A percentile compares a stretch with the other conserved stretches of the same genome.
Conservation (phyloP, 2,113 vertebrate genomes). For the Oncorhynchus keta region DNA sequence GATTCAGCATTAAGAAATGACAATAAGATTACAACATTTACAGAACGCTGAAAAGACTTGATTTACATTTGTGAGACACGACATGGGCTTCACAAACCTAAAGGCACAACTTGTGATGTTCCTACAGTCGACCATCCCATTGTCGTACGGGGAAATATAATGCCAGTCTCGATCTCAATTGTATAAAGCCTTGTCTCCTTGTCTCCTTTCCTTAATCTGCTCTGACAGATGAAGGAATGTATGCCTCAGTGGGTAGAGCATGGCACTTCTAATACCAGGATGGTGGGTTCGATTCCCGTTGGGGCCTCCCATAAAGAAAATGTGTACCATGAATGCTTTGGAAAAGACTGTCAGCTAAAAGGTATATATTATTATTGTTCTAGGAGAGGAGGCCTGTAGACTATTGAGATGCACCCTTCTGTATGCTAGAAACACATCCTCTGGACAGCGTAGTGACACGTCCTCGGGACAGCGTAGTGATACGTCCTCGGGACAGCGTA, state of each 20-base stretch:
- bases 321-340: background rate
- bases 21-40: no score
- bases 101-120: no score
- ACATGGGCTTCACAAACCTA: background rate
- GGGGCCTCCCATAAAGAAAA: no score
- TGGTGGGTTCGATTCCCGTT: no score
- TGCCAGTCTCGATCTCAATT: conserved; percentile 3
- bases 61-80: background rate
- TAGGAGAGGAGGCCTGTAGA: conserved; percentile 9
- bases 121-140: conserved; percentile 26
- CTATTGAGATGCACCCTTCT: conserved; percentile 35
- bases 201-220: conserved; percentile 14
- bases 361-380: no score
- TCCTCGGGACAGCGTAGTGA: no score
- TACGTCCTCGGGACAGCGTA: no score
- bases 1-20: background rate
- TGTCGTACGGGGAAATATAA: background rate
- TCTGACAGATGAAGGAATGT: background rate
- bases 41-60: no score
- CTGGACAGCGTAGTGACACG: no score
- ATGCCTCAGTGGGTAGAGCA: background rate
- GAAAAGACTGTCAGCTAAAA: background rate
- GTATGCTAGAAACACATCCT: no score
- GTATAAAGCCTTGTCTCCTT: conserved; percentile 2
- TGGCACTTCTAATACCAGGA: background rate